Base-by-base conservation (phyloP, 2,113 vertebrate genomes). In the Thryonomys swinderianus region DNA sequence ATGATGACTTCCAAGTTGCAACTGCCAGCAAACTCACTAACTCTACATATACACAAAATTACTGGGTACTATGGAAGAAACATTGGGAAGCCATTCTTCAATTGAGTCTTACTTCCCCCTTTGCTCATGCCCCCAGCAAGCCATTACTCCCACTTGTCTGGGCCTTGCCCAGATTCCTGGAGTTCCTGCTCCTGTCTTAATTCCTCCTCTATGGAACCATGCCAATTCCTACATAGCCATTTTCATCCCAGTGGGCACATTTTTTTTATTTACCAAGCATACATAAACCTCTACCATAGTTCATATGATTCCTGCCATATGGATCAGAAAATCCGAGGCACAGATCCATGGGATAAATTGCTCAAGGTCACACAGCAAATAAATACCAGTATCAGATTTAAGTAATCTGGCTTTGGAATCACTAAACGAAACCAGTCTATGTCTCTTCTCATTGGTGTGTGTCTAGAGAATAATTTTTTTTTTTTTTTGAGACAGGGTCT, bases 291-390 rank as follows among this genome's bases (percentile, higher is more conserved):
- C 91, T 83, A 74, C 81, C 2, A 48, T 81, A 90, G 61, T 62
- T 92, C 69, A 92, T 61, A 79, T 34, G 67, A 34, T 53, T n/a
- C 16, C 61, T 86, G 51, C 66, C 74, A 45, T n/a, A 48, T 0
- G 48, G 27, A 21, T 94, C 55, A 95, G 87, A 30, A 83, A 82
- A 95, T 74, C 90, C 73, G 53, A 95, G 74, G 55, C n/a, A 67
- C 13, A 66, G 74, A 95, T 74, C 27, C 20, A 32, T 30, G 62
- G 27, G 16, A 2, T 74, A 74, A 57, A 7, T 55, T 86, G 66
- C 7, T 79, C 71, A 92, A 80, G 79, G 40, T 83, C 79, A 55
- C 85, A 92, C 34, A 86, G 20, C 85, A 89, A 82, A 66, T 8
- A 34, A 73, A 37, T 48, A 40, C 23, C 45, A 87, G 40, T 57